A percentile compares a stretch with the other conserved stretches of the same genome.
phyloP scores from a whole-genome alignment of 2,888 invertebrate genomes.

The Adela reaumurella region DNA sequence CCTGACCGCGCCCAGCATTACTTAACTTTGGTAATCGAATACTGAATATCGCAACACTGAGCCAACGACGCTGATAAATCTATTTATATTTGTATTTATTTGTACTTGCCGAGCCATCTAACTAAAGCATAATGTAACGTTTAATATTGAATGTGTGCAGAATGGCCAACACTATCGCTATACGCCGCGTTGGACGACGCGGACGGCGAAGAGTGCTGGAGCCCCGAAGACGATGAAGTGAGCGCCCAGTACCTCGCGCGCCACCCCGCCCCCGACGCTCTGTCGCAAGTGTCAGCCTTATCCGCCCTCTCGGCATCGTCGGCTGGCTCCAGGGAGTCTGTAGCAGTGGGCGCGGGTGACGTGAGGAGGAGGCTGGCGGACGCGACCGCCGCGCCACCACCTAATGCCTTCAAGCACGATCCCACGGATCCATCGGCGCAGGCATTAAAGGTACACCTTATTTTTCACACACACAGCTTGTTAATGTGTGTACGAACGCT shows the following conservation, averaged over 20 bases:
- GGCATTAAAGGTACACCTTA: conserved; percentile 84
- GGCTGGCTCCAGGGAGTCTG: conserved; percentile 55
- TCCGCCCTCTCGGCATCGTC: conserved; percentile 18
- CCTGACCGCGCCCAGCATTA: too few relatives aligned
- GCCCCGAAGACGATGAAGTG: conserved; percentile 94
- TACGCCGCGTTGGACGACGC: conserved; percentile 40
- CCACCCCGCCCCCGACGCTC: conserved; percentile 42
- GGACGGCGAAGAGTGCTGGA: conserved; percentile 81
- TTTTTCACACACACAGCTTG: too few relatives aligned
- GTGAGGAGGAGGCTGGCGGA: conserved; percentile 72
- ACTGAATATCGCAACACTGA: too few relatives aligned
- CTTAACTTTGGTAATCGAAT: too few relatives aligned
- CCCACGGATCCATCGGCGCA: conserved; percentile 98
- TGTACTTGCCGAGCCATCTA: not conserved
- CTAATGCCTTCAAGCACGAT: conserved; percentile 81
- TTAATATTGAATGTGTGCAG: too few relatives aligned
- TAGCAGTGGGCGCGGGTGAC: conserved; percentile 71
- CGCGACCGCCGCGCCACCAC: conserved; percentile 56
- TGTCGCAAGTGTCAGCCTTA: conserved; percentile 76
- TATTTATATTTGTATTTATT: not conserved
- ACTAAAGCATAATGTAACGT: too few relatives aligned
- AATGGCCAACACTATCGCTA: conserved; percentile 50
- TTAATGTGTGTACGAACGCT: too few relatives aligned
- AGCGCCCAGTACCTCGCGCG: conserved; percentile 28
- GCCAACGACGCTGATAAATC: too few relatives aligned